Evolutionary conservation across 2,113 vertebrate genomes (phyloP).

Genomic region (Nesoenas mayeri): DNA sequence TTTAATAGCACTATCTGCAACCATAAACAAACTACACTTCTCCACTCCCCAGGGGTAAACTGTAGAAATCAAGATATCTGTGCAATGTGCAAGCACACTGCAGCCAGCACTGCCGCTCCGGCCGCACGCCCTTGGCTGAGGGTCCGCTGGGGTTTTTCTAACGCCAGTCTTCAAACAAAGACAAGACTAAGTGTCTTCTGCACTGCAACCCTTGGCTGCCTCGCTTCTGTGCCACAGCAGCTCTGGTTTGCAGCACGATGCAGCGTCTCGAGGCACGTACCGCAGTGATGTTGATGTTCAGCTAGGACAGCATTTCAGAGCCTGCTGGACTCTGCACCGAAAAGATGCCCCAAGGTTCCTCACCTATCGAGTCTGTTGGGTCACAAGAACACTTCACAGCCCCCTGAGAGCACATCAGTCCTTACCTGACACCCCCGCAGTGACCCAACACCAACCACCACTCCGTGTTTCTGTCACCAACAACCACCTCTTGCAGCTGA

Average conservation of each 20-base stretch:
- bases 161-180: background rate
- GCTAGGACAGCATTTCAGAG: background rate
- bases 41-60: background rate
- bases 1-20: background rate
- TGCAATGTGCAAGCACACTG: fast-evolving
- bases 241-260: background rate
- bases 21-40: background rate
- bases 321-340: background rate
- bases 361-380: background rate
- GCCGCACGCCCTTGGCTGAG: fast-evolving
- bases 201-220: fast-evolving
- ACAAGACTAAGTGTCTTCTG: background rate
- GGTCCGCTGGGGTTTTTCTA: fast-evolving
- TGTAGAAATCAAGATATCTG: fast-evolving
- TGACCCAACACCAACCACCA: fast-evolving
- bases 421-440: fast-evolving
- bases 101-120: background rate
- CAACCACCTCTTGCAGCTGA: background rate
- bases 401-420: background rate
- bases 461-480: background rate
- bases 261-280: background rate
- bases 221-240: background rate
- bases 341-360: background rate
- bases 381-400: background rate
- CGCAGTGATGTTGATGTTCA: fast-evolving